A percentile compares a stretch with the other conserved stretches of the same genome.
Evolutionary conservation across 2,888 invertebrate species (phyloP).

Genomic region (Zygothrica quintamaculata): DNA sequence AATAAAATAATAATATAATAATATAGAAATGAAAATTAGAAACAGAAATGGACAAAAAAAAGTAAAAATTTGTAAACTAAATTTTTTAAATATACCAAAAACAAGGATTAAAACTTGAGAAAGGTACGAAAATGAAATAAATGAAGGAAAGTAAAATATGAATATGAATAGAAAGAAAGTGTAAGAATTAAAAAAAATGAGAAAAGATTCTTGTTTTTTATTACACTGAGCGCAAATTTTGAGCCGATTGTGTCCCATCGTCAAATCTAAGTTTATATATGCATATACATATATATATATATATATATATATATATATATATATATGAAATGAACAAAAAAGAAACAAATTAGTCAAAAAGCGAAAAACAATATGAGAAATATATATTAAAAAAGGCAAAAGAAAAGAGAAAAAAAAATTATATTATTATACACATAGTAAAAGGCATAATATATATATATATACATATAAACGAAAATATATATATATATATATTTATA

Average conservation of each 20-base stretch:
- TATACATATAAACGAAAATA: conserved; percentile 31
- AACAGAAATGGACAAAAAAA: conserved; percentile 17
- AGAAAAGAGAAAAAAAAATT: conserved; percentile 20
- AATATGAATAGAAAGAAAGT: background rate
- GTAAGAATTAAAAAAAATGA: conserved; percentile 49
- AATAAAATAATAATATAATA: too few species aligned
- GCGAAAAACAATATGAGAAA: conserved; percentile 22
- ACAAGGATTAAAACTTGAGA: too few species aligned
- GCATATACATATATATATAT: conserved; percentile 48
- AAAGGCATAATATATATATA: conserved; percentile 70
- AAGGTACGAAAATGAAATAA: too few species aligned
- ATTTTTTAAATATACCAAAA: conserved; percentile 53
- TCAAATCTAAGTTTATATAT: conserved; percentile 77
- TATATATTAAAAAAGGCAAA: conserved; percentile 33
- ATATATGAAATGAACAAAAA: conserved; percentile 41
- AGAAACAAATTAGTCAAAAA: conserved; percentile 61
- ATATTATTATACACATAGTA: conserved; percentile 49
- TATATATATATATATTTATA: conserved; percentile 59
- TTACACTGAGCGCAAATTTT: conserved; percentile 47
- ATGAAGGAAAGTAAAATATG: too few species aligned
- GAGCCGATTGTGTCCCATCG: conserved; percentile 76
- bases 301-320: conserved; percentile 31
- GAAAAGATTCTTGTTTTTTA: conserved; percentile 59
- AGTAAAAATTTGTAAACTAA: conserved; percentile 68
- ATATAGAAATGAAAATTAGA: conserved; percentile 8